Percentiles rank a stretch among this genome's conserved stretches.
These are phyloP conservation scores for Drosophila aldrichi DNA, from an alignment of 2,888 invertebrate species.

Conservation along the genomic window DNA sequence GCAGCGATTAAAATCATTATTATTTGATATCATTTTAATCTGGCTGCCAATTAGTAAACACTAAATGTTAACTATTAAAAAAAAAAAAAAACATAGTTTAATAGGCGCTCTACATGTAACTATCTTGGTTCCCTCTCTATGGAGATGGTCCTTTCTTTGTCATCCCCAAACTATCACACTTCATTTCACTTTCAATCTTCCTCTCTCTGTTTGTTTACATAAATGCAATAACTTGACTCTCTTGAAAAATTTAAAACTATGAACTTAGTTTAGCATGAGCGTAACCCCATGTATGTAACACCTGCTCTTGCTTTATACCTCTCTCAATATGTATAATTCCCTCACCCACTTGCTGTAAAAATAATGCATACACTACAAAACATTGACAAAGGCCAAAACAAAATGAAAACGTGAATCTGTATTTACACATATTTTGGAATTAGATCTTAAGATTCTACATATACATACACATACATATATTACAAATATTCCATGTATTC, in stretches of 20 bases:
- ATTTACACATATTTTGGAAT: conserved; percentile 17
- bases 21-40: background rate
- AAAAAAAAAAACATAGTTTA: background rate
- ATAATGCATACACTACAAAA: conserved; percentile 10
- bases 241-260: background rate
- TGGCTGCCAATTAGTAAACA: background rate
- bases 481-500: conserved; percentile 37
- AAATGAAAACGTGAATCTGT: conserved; percentile 7
- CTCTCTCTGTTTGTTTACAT: background rate
- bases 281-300: background rate
- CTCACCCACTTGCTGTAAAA: conserved; percentile 36
- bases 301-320: background rate
- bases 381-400: conserved; percentile 11
- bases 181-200: background rate
- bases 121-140: background rate
- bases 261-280: too few species aligned
- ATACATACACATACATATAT: conserved; percentile 5
- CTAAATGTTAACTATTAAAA: conserved; percentile 14
- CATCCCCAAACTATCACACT: too few species aligned
- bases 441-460: conserved; percentile 12
- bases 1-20: conserved; percentile 25
- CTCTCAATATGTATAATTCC: conserved; percentile 17
- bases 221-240: background rate
- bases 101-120: conserved; percentile 3
- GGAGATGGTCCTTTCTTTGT: background rate